Percentiles rank a stretch among this genome's conserved stretches.
These are phyloP conservation scores for Aphaenogaster rudis DNA, from an alignment of 1,140 invertebrate species.

Conservation along the genomic window DNA sequence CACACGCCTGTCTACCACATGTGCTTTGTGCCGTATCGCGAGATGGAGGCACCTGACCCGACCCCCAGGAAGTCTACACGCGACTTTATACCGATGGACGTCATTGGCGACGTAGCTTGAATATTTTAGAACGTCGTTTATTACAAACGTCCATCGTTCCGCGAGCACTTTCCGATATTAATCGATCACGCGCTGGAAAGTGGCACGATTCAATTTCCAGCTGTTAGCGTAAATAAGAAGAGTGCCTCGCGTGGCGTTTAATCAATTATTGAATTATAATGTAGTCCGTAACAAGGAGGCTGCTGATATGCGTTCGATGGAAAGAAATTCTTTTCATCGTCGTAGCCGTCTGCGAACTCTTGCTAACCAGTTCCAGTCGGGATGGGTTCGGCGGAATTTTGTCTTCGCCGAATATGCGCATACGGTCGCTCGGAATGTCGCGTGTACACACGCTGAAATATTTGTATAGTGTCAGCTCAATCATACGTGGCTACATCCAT, in stretches of 20 bases:
- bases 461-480: conserved; percentile 71
- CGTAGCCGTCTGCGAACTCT: background rate
- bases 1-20: conserved; percentile 6
- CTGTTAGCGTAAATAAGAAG: background rate
- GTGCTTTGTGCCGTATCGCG: conserved; percentile 7
- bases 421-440: background rate
- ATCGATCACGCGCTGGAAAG: conserved; percentile 29
- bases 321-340: background rate
- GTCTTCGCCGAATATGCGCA: background rate
- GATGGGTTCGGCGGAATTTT: background rate
- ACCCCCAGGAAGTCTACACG: background rate
- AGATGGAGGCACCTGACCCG: background rate
- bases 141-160: background rate
- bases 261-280: background rate
- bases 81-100: conserved; percentile 14
- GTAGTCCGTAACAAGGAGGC: background rate
- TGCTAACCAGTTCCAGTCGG: background rate
- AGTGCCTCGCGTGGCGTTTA: background rate
- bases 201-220: conserved; percentile 6
- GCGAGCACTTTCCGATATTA: conserved; percentile 15
- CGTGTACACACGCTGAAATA: conserved; percentile 55
- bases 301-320: background rate
- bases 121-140: conserved; percentile 44
- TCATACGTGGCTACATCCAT: conserved; percentile 82
- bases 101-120: conserved; percentile 44